Conservation (phyloP, 2,113 vertebrate species). For the Pterocles burchelli region DNA sequence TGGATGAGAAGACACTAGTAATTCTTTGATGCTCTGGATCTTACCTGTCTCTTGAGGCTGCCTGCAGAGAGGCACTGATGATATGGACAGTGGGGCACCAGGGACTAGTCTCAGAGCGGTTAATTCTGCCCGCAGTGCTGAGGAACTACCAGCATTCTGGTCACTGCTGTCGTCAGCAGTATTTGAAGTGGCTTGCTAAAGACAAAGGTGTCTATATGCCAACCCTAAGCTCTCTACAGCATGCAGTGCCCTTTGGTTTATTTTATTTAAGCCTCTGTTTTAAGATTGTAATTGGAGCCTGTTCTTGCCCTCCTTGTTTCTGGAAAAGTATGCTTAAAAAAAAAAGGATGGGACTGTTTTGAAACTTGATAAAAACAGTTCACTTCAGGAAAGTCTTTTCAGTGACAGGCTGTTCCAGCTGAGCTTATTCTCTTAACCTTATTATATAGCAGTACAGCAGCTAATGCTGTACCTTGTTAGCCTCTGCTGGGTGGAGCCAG, state of each 20-base stretch:
- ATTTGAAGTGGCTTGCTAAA: conserved; percentile 19
- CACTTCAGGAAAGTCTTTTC: neutral
- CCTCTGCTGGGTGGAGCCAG: neutral
- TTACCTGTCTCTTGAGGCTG: neutral
- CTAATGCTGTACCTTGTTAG: neutral
- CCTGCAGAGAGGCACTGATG: neutral
- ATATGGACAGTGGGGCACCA: conserved; percentile 8
- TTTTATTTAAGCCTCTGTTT: neutral
- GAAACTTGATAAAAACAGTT: neutral
- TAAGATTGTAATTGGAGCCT: neutral
- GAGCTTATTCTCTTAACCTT: conserved; percentile 1
- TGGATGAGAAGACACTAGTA: neutral
- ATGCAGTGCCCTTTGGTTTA: neutral
- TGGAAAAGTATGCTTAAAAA: neutral
- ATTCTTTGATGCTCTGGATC: neutral
- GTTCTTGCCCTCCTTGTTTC: neutral
- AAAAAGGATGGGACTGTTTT: neutral
- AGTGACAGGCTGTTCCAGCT: neutral
- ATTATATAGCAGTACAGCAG: neutral
- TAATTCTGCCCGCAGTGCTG: neutral
- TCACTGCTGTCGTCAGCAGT: conserved; percentile 20
- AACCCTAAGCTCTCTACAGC: neutral
- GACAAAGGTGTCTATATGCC: neutral
- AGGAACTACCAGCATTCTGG: neutral
- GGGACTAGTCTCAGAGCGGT: neutral